These are phyloP conservation scores for Lamprotornis superbus DNA, from an alignment of 2,113 vertebrate genomes.

Conservation along the genomic window DNA sequence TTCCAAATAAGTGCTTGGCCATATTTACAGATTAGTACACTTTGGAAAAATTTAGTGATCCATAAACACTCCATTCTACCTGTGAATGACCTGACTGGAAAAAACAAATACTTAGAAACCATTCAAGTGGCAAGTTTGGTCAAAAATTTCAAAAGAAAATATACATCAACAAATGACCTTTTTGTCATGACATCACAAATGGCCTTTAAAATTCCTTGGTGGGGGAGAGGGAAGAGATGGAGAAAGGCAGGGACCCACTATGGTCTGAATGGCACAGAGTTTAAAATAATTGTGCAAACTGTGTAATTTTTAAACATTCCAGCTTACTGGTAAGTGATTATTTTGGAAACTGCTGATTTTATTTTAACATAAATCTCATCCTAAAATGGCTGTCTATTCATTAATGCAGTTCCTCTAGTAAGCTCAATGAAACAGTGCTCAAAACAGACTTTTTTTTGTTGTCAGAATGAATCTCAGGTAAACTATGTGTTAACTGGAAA, in stretches of 20 bases:
- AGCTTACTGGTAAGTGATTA: not conserved
- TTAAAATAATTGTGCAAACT: conserved; percentile 18
- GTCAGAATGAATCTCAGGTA: not conserved
- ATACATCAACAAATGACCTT: not conserved
- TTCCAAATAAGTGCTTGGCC: not conserved
- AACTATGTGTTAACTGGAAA: not conserved
- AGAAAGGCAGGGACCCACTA: not conserved
- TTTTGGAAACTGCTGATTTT: not conserved
- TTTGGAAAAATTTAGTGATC: not conserved
- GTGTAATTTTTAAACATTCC: not conserved
- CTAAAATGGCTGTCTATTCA: not conserved
- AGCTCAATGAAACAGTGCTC: not conserved
- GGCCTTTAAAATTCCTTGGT: not conserved
- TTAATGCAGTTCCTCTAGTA: not conserved
- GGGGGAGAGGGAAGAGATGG: not conserved
- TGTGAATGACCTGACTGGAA: conserved; percentile 17
- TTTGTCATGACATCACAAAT: not conserved
- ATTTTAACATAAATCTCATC: not conserved
- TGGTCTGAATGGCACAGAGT: not conserved
- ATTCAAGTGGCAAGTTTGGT: not conserved
- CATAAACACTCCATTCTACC: not conserved
- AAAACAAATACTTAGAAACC: not conserved
- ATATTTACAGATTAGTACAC: not conserved
- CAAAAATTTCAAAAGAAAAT: not conserved
- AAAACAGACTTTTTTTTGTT: not conserved